phyloP scores from a whole-genome alignment of 2,113 vertebrate genomes.

The Deroptyus accipitrinus region DNA sequence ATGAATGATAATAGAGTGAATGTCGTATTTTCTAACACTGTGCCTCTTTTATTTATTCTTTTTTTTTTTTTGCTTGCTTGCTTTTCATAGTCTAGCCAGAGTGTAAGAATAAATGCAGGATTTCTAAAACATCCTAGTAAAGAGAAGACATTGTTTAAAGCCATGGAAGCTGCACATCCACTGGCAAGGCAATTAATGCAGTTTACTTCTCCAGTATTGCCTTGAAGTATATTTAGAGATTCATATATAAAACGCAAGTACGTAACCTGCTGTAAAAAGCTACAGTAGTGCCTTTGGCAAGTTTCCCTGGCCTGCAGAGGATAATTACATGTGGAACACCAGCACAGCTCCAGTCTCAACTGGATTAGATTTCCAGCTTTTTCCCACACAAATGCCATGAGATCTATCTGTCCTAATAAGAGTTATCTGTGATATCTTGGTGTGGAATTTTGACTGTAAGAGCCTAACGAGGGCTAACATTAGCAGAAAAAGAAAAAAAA shows the following conservation, averaged over 20 bases:
- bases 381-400: not conserved
- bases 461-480: not conserved
- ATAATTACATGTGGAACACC: not conserved
- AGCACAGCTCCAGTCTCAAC: not conserved
- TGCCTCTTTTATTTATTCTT: not conserved
- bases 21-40: rapidly evolving
- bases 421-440: not conserved
- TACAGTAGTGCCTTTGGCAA: not conserved
- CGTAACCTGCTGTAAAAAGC: not conserved
- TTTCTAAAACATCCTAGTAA: not conserved
- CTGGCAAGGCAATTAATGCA: not conserved
- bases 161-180: not conserved
- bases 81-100: not conserved
- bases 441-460: not conserved
- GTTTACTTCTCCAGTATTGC: not conserved
- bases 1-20: not conserved
- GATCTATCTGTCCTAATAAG: not conserved
- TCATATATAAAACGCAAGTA: not conserved
- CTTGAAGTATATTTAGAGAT: not conserved
- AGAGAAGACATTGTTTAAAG: not conserved
- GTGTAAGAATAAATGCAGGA: not conserved
- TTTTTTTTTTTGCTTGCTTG: not conserved
- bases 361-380: not conserved
- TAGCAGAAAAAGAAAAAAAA: not conserved
- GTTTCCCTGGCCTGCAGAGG: not conserved